Evolutionary conservation across 2,888 invertebrate species (phyloP).

Genomic region (Siphonodentalium dalli): DNA sequence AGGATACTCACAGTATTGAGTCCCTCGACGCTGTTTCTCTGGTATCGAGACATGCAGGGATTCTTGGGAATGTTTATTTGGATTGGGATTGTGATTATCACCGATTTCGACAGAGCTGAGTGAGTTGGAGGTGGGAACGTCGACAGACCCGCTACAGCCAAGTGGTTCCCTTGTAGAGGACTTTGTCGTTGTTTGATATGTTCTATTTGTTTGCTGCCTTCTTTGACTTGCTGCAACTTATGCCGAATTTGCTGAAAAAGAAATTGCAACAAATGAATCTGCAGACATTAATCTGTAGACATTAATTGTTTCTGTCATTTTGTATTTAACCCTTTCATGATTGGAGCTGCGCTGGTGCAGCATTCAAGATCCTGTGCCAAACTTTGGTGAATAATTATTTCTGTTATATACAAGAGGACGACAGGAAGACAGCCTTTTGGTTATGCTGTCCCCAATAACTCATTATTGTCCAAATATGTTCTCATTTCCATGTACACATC

Average conservation of each 20-base stretch:
- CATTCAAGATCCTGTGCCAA: no score
- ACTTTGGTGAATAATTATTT: no score
- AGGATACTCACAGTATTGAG: slow-evolving; percentile 74
- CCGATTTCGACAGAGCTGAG: slow-evolving; percentile 31
- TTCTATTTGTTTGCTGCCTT: slow-evolving; percentile 42
- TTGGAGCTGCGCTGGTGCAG: no score
- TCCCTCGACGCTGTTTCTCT: slow-evolving; percentile 85
- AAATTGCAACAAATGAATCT: background rate
- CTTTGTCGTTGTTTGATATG: slow-evolving; percentile 59
- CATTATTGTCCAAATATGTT: no score
- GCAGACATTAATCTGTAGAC: no score
- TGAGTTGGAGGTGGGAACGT: slow-evolving; percentile 45
- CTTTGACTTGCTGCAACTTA: slow-evolving; percentile 53
- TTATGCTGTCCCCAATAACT: no score
- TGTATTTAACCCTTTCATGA: no score
- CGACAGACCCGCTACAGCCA: slow-evolving; percentile 52
- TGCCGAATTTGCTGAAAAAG: slow-evolving; percentile 46
- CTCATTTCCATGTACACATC: no score
- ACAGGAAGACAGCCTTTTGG: no score
- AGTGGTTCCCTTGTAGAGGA: slow-evolving; percentile 70
- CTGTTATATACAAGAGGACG: no score
- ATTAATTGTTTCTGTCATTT: no score
- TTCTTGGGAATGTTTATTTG: slow-evolving; percentile 69
- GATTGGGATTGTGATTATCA: slow-evolving; percentile 70
- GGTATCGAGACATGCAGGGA: slow-evolving; percentile 70